phyloP scores from a whole-genome alignment of 2,113 vertebrate genomes.

The Corvus cornix region DNA sequence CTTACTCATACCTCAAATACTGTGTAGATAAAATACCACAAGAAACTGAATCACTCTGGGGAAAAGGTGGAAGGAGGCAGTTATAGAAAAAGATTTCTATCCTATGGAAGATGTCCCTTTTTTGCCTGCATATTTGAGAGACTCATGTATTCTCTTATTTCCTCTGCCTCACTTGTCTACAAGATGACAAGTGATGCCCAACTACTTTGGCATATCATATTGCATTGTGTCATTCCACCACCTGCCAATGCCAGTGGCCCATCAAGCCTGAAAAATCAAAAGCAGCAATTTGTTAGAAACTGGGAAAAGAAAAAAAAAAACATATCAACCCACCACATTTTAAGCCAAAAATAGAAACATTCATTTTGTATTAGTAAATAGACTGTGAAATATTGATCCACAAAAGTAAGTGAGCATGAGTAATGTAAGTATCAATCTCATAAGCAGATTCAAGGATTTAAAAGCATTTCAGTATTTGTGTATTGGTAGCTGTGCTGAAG shows the following conservation, averaged over 20 bases:
- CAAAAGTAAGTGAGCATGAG: not conserved
- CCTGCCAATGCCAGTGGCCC: constrained; percentile 30
- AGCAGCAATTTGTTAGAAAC: constrained; percentile 19
- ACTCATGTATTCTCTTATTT: not conserved
- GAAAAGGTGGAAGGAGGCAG: not conserved
- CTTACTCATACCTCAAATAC: not conserved
- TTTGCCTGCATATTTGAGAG: not conserved
- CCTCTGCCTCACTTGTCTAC: constrained; percentile 9
- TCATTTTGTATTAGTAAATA: not conserved
- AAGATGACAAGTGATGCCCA: constrained; percentile 35
- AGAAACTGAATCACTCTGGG: not conserved
- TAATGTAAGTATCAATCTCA: not conserved
- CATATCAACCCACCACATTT: not conserved
- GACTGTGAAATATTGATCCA: not conserved
- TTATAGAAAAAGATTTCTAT: not conserved
- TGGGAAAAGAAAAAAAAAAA: not conserved
- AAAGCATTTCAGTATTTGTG: not conserved
- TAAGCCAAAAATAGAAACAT: not conserved
- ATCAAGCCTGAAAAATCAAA: constrained; percentile 53
- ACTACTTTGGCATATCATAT: constrained; percentile 30
- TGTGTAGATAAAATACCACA: accelerated
- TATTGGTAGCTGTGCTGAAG: not conserved
- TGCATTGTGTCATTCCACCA: constrained; percentile 32
- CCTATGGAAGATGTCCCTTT: not conserved
- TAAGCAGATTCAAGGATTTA: not conserved